Conservation (phyloP, 1,140 invertebrate genomes). For the Amphibalanus amphitrite region DNA sequence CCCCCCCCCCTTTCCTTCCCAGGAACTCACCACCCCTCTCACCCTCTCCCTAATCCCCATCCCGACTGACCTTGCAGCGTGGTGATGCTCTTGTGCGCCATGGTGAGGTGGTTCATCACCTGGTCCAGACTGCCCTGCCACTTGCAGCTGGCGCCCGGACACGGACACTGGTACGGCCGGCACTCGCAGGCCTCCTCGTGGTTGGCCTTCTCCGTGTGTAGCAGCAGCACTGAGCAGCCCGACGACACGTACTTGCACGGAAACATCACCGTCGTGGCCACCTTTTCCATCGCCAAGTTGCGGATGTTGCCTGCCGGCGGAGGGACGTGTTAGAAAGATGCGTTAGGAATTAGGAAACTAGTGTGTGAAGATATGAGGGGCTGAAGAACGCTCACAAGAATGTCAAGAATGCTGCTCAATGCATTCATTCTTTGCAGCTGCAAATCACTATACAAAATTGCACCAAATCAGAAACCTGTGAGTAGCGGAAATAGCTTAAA, state of each 20-base stretch:
- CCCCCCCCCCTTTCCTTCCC: no score
- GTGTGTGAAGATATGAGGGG: no score
- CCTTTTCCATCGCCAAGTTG: conserved; percentile 98
- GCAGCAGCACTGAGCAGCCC: conserved; percentile 79
- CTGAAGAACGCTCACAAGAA: no score
- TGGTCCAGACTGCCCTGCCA: conserved; percentile 93
- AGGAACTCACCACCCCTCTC: no score
- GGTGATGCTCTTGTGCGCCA: conserved; percentile 97
- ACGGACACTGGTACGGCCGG: conserved; percentile 92
- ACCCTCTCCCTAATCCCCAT: not conserved
- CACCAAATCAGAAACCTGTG: no score
- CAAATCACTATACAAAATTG: no score
- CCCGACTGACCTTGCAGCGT: conserved; percentile 50
- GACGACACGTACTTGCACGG: conserved; percentile 97
- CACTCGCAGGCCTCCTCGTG: conserved; percentile 98
- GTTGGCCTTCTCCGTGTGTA: conserved; percentile 91
- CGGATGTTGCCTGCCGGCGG: conserved; percentile 69
- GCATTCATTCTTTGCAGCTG: no score
- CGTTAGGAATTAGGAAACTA: no score
- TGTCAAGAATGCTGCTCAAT: no score
- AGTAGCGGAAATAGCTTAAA: no score
- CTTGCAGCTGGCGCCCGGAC: conserved; percentile 95
- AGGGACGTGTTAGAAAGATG: not conserved
- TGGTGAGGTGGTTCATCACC: conserved; percentile 95
- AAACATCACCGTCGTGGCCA: conserved; percentile 93